phyloP scores from a whole-genome alignment of 2,113 vertebrate species.

The Anolis carolinensis region DNA sequence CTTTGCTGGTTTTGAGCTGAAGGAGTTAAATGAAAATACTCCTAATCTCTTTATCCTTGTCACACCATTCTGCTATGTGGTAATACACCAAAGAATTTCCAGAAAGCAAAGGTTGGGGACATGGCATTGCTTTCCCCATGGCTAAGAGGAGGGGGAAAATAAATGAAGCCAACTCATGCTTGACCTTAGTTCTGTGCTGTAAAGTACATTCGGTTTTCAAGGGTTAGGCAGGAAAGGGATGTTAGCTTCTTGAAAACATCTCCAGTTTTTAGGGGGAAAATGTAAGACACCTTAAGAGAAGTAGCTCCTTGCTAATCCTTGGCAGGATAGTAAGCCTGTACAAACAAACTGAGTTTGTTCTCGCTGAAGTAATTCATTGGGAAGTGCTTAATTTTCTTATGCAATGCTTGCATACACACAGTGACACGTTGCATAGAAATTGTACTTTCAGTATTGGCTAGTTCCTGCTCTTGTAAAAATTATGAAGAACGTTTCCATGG shows the following conservation, averaged over 20 bases:
- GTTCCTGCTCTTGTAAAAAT: slow-evolving; percentile 36
- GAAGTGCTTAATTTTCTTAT: slow-evolving; percentile 54
- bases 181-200: background rate
- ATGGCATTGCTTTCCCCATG: slow-evolving; percentile 48
- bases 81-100: slow-evolving; percentile 87
- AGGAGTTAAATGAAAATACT: slow-evolving; percentile 74
- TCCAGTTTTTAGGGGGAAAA: slow-evolving; percentile 39
- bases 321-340: slow-evolving; percentile 50
- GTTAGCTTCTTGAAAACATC: background rate
- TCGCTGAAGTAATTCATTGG: slow-evolving; percentile 54
- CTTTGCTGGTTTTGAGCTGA: slow-evolving; percentile 61
- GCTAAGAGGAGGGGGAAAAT: slow-evolving; percentile 38
- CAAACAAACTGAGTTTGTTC: slow-evolving; percentile 65
- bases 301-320: slow-evolving; percentile 53
- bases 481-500: slow-evolving; percentile 41
- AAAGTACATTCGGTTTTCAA: slow-evolving; percentile 3
- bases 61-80: slow-evolving; percentile 77
- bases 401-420: slow-evolving; percentile 51
- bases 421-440: slow-evolving; percentile 27
- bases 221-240: background rate
- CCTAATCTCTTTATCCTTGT: slow-evolving; percentile 83
- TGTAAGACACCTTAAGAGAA: background rate
- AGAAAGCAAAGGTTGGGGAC: slow-evolving; percentile 64
- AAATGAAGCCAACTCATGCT: slow-evolving; percentile 41
- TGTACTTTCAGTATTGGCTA: slow-evolving; percentile 40